These are phyloP conservation scores for Perizoma flavofasciatum DNA, from an alignment of 2,888 invertebrate species.

Conservation along the genomic window DNA sequence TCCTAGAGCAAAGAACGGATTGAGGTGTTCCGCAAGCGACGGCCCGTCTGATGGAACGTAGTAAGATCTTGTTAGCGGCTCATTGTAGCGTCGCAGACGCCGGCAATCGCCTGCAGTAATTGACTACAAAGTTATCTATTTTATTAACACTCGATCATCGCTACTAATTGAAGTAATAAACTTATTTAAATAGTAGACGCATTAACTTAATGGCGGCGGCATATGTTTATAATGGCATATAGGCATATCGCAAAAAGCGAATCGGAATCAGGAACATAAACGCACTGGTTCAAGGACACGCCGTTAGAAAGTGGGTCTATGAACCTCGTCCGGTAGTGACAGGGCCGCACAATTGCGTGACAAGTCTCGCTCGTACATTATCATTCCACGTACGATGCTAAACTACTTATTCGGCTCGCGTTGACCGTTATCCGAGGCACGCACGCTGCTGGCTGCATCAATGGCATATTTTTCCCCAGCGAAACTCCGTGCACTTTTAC, in stretches of 20 bases:
- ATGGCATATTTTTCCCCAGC: slow-evolving; percentile 81
- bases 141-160: slow-evolving; percentile 11
- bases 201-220: slow-evolving; percentile 13
- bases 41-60: slow-evolving; percentile 54
- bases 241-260: slow-evolving; percentile 21
- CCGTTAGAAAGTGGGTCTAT: slow-evolving; percentile 72
- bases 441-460: slow-evolving; percentile 76
- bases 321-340: slow-evolving; percentile 65
- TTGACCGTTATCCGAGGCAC: slow-evolving; percentile 79
- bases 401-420: slow-evolving; percentile 80
- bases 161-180: slow-evolving; percentile 13
- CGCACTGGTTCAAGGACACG: slow-evolving; percentile 63
- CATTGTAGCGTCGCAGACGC: slow-evolving; percentile 57
- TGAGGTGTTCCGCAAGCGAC: slow-evolving; percentile 65
- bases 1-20: slow-evolving; percentile 68
- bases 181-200: slow-evolving; percentile 19
- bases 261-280: slow-evolving; percentile 34
- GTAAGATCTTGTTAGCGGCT: slow-evolving; percentile 65
- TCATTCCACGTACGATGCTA: slow-evolving; percentile 79
- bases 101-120: slow-evolving; percentile 22
- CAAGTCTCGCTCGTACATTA: slow-evolving; percentile 74
- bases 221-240: slow-evolving; percentile 22
- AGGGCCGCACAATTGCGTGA: slow-evolving; percentile 67
- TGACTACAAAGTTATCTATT: slow-evolving; percentile 8
- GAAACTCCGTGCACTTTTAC: slow-evolving; percentile 79